phyloP scores from a whole-genome alignment of 2,797 vertebrate genomes.

The Choloepus didactylus region DNA sequence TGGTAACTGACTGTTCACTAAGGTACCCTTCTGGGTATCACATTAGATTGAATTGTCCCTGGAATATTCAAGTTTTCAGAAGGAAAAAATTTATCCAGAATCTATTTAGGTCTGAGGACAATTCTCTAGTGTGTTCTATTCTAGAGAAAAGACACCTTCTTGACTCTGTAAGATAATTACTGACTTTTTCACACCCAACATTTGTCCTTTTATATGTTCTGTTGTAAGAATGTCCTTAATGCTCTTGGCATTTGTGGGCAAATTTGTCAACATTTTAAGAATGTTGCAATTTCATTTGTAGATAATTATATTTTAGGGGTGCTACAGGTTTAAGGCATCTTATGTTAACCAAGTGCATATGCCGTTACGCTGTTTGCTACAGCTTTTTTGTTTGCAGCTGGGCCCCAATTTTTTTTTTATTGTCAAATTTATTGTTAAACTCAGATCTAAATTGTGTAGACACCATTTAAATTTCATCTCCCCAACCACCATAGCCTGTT shows the following conservation, averaged over 20 bases:
- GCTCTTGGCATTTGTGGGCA: background rate
- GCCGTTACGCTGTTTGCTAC: background rate
- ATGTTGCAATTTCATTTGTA: conserved; percentile 18
- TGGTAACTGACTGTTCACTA: background rate
- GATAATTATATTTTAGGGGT: background rate
- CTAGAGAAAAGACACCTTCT: background rate
- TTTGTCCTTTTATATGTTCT: conserved; percentile 19
- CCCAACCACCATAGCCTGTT: background rate
- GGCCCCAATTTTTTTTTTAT: conserved; percentile 5
- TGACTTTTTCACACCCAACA: background rate
- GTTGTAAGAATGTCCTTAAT: conserved; percentile 27
- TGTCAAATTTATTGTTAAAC: conserved; percentile 47
- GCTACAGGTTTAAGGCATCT: background rate
- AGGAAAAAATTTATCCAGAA: background rate
- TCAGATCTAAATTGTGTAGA: background rate
- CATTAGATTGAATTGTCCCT: background rate
- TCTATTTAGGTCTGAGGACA: background rate
- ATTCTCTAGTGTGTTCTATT: background rate
- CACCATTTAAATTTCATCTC: conserved; percentile 17
- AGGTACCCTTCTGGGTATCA: background rate
- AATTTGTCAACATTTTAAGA: background rate
- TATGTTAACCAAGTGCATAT: background rate
- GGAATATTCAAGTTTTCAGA: background rate
- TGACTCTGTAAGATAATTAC: background rate
- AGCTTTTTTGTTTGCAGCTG: background rate